A percentile compares a stretch with the other conserved stretches of the same genome.
Evolutionary conservation across 2,113 vertebrate species (phyloP).

Genomic region (Hirundichthys speculiger): DNA sequence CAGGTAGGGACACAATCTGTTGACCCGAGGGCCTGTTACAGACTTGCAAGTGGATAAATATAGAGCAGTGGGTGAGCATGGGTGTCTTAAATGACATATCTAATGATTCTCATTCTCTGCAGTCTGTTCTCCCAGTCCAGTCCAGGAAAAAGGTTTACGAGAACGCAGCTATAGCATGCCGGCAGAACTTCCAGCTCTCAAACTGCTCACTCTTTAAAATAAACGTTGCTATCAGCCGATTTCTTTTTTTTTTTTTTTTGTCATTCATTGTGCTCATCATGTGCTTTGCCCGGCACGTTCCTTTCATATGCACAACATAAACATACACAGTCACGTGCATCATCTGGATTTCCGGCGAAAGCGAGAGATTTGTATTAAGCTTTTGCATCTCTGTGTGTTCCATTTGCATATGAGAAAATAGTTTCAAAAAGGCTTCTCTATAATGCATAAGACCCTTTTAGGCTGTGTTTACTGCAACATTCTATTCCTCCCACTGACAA

Average conservation of each 20-base stretch:
- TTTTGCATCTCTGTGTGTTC: constrained; percentile 60
- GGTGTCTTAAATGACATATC: constrained; percentile 72
- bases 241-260: no score
- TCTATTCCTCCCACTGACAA: constrained; percentile 78
- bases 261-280: constrained; percentile 44
- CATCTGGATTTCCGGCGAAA: constrained; percentile 61
- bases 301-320: constrained; percentile 44
- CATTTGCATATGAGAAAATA: constrained; percentile 77
- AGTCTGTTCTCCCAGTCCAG: constrained; percentile 41
- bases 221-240: constrained; percentile 55
- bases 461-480: constrained; percentile 78
- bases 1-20: constrained; percentile 62
- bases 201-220: constrained; percentile 47
- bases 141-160: constrained; percentile 45
- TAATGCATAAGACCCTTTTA: constrained; percentile 83
- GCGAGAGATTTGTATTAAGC: constrained; percentile 59
- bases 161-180: constrained; percentile 25
- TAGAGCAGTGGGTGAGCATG: constrained; percentile 57
- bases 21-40: constrained; percentile 68
- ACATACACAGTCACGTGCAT: constrained; percentile 66
- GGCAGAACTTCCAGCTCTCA: constrained; percentile 32
- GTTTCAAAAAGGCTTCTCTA: constrained; percentile 80
- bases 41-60: constrained; percentile 69
- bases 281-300: constrained; percentile 40
- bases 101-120: constrained; percentile 66